Evolutionary conservation across 2,888 invertebrate genomes (phyloP).

Genomic region (Ophion slaviceki): DNA sequence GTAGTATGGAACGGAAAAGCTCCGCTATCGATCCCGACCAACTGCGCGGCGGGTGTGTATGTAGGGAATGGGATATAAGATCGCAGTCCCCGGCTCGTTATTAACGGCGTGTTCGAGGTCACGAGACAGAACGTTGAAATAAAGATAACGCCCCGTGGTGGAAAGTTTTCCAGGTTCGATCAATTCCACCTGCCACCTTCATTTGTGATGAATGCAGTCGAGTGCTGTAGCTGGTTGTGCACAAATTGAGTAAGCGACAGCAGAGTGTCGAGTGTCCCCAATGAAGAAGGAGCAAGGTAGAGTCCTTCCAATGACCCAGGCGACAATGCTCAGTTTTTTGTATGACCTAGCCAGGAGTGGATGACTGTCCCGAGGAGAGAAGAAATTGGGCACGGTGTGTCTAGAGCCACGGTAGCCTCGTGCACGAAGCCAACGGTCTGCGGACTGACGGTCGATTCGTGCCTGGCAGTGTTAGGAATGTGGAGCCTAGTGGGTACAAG

Average conservation of each 20-base stretch:
- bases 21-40: slow-evolving; percentile 28
- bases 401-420: not conserved
- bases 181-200: slow-evolving; percentile 17
- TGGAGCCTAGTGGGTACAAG: not conserved
- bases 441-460: too few species aligned
- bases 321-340: not conserved
- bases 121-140: slow-evolving; percentile 6
- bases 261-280: not conserved
- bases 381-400: not conserved
- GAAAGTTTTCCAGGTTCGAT: slow-evolving; percentile 38
- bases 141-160: slow-evolving; percentile 2
- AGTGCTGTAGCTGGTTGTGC: not conserved
- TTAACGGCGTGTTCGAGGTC: slow-evolving; percentile 12
- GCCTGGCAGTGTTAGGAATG: not conserved
- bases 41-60: not conserved
- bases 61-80: slow-evolving; percentile 25
- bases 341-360: not conserved
- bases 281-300: not conserved
- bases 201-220: not conserved
- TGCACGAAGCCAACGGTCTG: not conserved
- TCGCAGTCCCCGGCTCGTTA: slow-evolving; percentile 15
- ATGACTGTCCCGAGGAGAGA: not conserved
- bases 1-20: not conserved
- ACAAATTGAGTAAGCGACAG: not conserved
- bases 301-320: not conserved